Evolutionary conservation across 2,888 invertebrate species (phyloP).

Genomic region (Cephus pulcher): DNA sequence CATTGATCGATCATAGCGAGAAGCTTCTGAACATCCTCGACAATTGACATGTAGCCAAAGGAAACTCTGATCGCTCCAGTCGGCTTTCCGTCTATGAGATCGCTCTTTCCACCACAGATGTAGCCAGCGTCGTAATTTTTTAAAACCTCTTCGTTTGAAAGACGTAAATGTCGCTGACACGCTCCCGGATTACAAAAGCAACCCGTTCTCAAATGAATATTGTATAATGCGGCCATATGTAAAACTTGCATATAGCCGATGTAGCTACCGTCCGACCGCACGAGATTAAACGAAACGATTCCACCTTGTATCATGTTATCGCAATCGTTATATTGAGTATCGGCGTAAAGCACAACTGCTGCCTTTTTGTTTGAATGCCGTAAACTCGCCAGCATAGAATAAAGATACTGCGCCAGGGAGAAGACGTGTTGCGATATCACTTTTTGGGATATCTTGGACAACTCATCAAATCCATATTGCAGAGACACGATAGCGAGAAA

Average conservation of each 20-base stretch:
- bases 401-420: conserved; percentile 79
- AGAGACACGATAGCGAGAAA: conserved; percentile 87
- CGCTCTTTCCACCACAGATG: conserved; percentile 89
- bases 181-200: conserved; percentile 98
- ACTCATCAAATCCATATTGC: conserved; percentile 83
- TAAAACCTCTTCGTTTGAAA: conserved; percentile 78
- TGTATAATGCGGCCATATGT: conserved; percentile 88
- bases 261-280: conserved; percentile 79
- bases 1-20: conserved; percentile 81
- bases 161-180: conserved; percentile 83
- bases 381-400: conserved; percentile 72
- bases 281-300: conserved; percentile 89
- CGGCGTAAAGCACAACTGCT: conserved; percentile 79
- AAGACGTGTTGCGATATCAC: conserved; percentile 81
- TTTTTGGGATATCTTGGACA: conserved; percentile 72
- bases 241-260: conserved; percentile 93
- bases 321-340: conserved; percentile 74
- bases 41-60: conserved; percentile 90
- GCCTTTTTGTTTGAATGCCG: conserved; percentile 80
- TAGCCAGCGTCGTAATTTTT: conserved; percentile 88
- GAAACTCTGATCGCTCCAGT: conserved; percentile 94
- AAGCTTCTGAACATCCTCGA: conserved; percentile 77
- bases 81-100: conserved; percentile 86
- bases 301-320: conserved; percentile 77
- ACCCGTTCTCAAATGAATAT: conserved; percentile 89